A percentile compares a stretch with the other conserved stretches of the same genome.
Conservation (phyloP, 2,888 invertebrate species). For the Drosophila kuntzei region DNA sequence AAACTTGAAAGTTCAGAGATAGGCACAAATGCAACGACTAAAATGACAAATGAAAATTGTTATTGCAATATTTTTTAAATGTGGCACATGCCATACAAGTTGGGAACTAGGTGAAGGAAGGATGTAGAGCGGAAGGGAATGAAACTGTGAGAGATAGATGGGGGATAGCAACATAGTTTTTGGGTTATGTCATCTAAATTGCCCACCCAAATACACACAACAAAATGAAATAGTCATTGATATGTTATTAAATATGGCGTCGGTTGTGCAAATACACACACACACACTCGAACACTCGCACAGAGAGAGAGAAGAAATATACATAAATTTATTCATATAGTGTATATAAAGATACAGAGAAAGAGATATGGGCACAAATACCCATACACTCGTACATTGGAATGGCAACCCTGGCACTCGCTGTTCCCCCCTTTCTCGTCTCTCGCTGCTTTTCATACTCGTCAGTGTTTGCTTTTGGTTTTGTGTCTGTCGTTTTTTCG, state of each 20-base stretch:
- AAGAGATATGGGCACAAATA: conserved; percentile 43
- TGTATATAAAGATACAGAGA: conserved; percentile 47
- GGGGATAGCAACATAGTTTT: conserved; percentile 14
- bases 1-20: not conserved
- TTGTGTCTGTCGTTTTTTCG: conserved; percentile 49
- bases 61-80: conserved; percentile 32
- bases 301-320: conserved; percentile 16
- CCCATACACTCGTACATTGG: conserved; percentile 19
- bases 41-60: conserved; percentile 32
- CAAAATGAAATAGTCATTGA: conserved; percentile 70
- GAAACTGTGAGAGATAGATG: not conserved
- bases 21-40: conserved; percentile 5
- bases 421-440: not conserved
- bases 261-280: conserved; percentile 58
- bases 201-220: conserved; percentile 45
- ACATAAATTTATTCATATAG: conserved; percentile 34
- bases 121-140: not conserved
- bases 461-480: conserved; percentile 51
- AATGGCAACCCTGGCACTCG: conserved; percentile 16
- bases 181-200: conserved; percentile 41
- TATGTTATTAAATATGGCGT: conserved; percentile 76
- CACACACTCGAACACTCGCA: conserved; percentile 28
- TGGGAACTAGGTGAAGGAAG: not conserved
- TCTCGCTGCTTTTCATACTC: conserved; percentile 14
- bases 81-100: conserved; percentile 13